Evolutionary conservation across 2,797 vertebrate genomes (phyloP), one percentile per base, ranked within the genome.

Genomic region (Micrastur ruficollis): DNA sequence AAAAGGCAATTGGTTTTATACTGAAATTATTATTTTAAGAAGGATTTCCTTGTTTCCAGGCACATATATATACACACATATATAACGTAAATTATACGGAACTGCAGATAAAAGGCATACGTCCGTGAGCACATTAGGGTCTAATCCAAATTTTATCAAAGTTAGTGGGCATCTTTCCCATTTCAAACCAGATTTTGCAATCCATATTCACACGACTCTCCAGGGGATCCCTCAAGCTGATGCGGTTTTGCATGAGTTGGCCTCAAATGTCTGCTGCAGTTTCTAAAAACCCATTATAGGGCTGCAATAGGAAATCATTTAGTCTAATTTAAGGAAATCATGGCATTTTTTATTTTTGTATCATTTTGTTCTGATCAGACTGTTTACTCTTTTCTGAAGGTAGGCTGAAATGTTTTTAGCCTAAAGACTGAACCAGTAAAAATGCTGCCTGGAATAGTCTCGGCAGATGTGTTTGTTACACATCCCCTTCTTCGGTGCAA

Each of bases 281-380:
- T 96, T 95, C 86, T 91, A 73, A 95, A 94, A 92, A 25, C 56
- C 86, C 72, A 79, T 91, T 93, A 78, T 14, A 88, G 61, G 72
- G 50, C 79, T 91, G 84, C 75, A 93, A 65, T 96, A 96, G 94
- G 93, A 96, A 97, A 97, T 79, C 5, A 58, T 94, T 96, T 75
- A 83, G 93, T 68, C 87, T 92, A 94, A 96, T 93, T 95, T 94
- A 93, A 89, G 92, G 79, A 97, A 93, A 96, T 93, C 32, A 15
- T 23, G 5, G 68, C 3, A 3, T 22, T 91, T 93, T 75, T 79
- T 55, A 82, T 94, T 97, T 92, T 93, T 84, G 31, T 89, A 81
- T 82, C 29, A 40, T 89, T 96, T 87, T 83, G 49, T 83, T 92
- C 92, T 83, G 58, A 83, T 87, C 78, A 21, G 12, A 70, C 56